These are phyloP conservation scores for Tokudaia muenninki DNA, from an alignment of 2,797 vertebrate genomes.

Conservation along the genomic window DNA sequence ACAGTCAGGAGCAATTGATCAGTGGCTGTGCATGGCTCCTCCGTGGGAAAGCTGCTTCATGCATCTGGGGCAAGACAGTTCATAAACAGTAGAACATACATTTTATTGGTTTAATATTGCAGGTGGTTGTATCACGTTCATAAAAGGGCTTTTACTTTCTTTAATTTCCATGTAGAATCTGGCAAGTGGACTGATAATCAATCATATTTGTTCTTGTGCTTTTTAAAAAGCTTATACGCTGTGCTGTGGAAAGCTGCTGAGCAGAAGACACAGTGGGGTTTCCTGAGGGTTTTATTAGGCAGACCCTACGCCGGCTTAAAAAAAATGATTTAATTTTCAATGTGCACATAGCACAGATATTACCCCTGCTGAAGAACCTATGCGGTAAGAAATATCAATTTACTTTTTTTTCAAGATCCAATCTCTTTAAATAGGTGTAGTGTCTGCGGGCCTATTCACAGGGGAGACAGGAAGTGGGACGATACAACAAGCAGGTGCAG, in stretches of 20 bases:
- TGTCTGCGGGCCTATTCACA: constrained; percentile 71
- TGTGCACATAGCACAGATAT: constrained; percentile 62
- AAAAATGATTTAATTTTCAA: constrained; percentile 81
- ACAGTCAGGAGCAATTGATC: constrained; percentile 70
- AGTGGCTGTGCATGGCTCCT: constrained; percentile 6
- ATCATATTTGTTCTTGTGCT: constrained; percentile 80
- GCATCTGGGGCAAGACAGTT: constrained; percentile 72
- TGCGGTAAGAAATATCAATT: constrained; percentile 78
- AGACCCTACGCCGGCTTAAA: constrained; percentile 65
- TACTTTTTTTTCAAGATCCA: constrained; percentile 67
- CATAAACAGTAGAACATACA: constrained; percentile 62
- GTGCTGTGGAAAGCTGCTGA: constrained; percentile 72
- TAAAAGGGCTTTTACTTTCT: constrained; percentile 78
- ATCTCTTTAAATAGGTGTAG: constrained; percentile 81
- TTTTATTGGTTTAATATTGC: constrained; percentile 79
- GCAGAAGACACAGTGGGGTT: constrained; percentile 66
- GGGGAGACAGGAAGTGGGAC: constrained; percentile 59
- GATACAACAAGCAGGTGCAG: constrained; percentile 74
- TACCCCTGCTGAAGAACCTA: constrained; percentile 73
- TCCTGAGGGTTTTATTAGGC: constrained; percentile 55
- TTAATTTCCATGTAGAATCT: constrained; percentile 78
- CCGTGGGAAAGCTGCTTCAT: constrained; percentile 50
- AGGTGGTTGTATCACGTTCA: constrained; percentile 77
- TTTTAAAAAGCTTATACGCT: constrained; percentile 76
- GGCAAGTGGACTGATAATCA: constrained; percentile 81